Conservation (phyloP, 2,113 vertebrate genomes). For the Andinoacara biseriatus region DNA sequence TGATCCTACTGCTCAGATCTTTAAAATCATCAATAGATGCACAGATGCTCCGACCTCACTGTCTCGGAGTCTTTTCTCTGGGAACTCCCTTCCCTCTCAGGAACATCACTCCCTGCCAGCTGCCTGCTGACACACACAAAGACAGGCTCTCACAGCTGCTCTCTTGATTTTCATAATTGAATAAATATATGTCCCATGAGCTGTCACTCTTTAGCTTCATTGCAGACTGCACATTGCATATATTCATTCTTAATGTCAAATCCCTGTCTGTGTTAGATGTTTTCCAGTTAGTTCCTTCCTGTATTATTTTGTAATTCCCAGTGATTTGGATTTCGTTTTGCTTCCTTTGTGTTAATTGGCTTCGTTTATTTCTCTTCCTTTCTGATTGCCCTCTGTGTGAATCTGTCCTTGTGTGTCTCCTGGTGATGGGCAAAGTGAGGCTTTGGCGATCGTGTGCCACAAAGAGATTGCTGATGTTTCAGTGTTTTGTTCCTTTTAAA, state of each 20-base stretch:
- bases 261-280: too few relatives aligned
- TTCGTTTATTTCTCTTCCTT: too few relatives aligned
- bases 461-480: too few relatives aligned
- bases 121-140: neutral
- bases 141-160: neutral
- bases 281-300: too few relatives aligned
- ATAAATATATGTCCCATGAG: neutral
- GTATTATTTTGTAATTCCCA: too few relatives aligned
- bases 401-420: neutral
- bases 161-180: neutral
- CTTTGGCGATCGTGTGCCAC: neutral
- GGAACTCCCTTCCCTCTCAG: neutral
- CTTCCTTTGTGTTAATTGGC: too few relatives aligned
- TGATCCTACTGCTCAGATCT: neutral
- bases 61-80: neutral
- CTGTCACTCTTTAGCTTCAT: neutral
- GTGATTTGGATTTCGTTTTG: too few relatives aligned
- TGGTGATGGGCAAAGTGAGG: neutral
- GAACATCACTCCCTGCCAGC: slow-evolving; percentile 6
- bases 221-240: neutral
- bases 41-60: neutral
- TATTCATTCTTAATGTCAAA: neutral
- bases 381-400: neutral
- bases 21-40: neutral
- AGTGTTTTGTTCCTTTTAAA: too few relatives aligned